A percentile compares a stretch with the other conserved stretches of the same genome.
Conservation (phyloP, 2,113 vertebrate species). For the Orthonyx spaldingii region DNA sequence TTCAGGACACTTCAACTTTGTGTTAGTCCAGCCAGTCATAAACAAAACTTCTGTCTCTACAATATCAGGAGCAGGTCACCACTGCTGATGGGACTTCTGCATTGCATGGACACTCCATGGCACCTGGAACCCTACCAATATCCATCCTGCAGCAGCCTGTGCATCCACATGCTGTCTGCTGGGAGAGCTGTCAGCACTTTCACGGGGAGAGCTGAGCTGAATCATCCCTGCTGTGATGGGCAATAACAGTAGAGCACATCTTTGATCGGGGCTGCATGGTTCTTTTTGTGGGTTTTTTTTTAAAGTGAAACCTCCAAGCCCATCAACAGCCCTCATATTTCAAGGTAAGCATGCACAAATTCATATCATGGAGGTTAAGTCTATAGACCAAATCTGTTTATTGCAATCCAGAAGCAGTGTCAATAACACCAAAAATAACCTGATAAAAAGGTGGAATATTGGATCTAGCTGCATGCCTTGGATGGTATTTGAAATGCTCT, state of each 20-base stretch:
- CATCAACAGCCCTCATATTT: not conserved
- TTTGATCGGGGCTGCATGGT: not conserved
- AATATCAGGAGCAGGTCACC: not conserved
- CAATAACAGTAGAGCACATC: not conserved
- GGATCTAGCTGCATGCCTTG: not conserved
- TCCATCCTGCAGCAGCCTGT: not conserved
- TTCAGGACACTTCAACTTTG: not conserved
- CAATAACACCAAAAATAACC: not conserved
- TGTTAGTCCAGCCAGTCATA: not conserved
- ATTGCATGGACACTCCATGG: not conserved
- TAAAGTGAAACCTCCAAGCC: not conserved
- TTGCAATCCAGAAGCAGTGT: not conserved
- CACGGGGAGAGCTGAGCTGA: not conserved
- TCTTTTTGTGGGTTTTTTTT: not conserved
- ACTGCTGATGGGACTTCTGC: not conserved
- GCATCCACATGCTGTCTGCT: not conserved
- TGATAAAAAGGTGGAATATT: not conserved
- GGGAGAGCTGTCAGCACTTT: not conserved
- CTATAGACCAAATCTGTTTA: not conserved
- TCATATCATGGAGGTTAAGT: accelerated
- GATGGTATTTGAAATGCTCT: not conserved
- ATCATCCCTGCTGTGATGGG: not conserved
- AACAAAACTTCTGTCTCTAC: not conserved
- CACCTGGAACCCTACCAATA: not conserved
- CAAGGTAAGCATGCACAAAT: not conserved